A percentile compares a stretch with the other conserved stretches of the same genome.
Conservation (phyloP, 1,140 invertebrate species). For the Fopius arisanus region DNA sequence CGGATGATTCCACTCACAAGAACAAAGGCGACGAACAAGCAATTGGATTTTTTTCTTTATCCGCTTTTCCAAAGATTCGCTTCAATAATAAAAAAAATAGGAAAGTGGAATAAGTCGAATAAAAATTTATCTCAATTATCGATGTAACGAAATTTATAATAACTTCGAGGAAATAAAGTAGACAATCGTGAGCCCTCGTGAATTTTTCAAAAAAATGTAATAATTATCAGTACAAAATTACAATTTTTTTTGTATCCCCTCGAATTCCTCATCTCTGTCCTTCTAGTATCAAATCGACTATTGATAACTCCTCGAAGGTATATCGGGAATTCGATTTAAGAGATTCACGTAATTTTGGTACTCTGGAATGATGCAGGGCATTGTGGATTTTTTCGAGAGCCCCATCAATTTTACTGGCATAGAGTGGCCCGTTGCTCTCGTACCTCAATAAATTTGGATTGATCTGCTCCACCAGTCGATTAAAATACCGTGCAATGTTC, state of each 20-base stretch:
- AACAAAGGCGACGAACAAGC: not conserved
- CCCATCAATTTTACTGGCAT: slow-evolving; percentile 64
- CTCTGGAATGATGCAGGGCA: slow-evolving; percentile 34
- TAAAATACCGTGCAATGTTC: slow-evolving; percentile 66
- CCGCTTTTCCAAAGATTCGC: too few relatives aligned
- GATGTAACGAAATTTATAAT: not conserved
- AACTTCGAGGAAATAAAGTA: not conserved
- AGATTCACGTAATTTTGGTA: slow-evolving; percentile 16
- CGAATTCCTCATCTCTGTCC: slow-evolving; percentile 1
- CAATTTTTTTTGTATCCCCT: not conserved
- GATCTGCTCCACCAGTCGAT: slow-evolving; percentile 59
- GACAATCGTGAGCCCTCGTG: not conserved
- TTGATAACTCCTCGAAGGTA: slow-evolving; percentile 47
- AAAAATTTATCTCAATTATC: too few relatives aligned
- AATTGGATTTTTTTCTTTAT: not conserved
- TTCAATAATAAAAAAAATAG: too few relatives aligned
- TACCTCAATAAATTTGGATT: slow-evolving; percentile 57
- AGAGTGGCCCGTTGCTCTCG: slow-evolving; percentile 50
- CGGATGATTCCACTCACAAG: not conserved
- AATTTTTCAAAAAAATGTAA: not conserved
- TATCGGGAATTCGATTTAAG: slow-evolving; percentile 36
- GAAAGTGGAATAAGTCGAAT: too few relatives aligned
- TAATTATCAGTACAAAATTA: not conserved
- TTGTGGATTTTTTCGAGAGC: slow-evolving; percentile 61
- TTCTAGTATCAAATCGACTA: slow-evolving; percentile 50